phyloP scores from a whole-genome alignment of 1,140 invertebrate species.

The Pentalonia nigronervosa region DNA sequence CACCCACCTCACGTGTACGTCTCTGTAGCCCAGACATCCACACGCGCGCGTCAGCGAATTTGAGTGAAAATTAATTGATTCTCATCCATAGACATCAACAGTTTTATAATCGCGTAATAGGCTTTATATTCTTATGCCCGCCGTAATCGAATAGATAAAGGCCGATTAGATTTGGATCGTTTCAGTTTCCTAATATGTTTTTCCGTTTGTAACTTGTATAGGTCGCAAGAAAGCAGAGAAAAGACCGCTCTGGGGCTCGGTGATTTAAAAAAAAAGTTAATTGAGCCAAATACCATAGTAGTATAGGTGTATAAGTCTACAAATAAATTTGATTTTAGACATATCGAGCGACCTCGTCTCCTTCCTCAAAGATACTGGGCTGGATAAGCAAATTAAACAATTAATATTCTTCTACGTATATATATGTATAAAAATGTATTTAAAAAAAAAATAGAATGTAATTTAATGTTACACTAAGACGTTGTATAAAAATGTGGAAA shows the following conservation, averaged over 20 bases:
- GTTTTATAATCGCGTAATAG: not conserved
- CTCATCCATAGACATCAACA: not conserved
- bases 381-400: no score
- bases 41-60: not conserved
- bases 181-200: not conserved
- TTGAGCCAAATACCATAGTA: not conserved
- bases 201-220: not conserved
- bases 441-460: no score
- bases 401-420: no score
- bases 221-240: not conserved
- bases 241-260: not conserved
- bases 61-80: not conserved
- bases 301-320: not conserved
- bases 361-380: no score
- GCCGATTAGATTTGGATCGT: not conserved
- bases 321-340: no score
- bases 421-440: no score
- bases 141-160: not conserved
- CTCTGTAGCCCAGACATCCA: not conserved
- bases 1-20: not conserved
- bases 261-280: not conserved
- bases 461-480: no score
- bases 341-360: no score
- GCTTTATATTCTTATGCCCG: not conserved
- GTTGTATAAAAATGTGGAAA: no score